Evolutionary conservation across 2,113 vertebrate species (phyloP).

Genomic region (Elephantulus edwardii): DNA sequence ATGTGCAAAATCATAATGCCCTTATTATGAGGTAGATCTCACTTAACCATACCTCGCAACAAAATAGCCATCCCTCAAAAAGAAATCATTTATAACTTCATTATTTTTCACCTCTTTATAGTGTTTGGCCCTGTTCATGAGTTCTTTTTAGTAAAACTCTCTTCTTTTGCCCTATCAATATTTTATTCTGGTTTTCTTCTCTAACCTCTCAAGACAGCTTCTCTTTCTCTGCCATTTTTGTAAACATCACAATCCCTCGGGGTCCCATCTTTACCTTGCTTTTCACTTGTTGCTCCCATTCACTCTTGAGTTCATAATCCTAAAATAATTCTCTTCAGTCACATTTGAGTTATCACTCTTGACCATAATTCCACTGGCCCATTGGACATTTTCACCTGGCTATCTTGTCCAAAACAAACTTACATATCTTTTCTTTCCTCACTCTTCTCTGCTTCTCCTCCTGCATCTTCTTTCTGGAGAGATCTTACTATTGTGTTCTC

Average conservation of each 20-base stretch:
- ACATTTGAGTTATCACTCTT: neutral
- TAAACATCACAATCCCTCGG: neutral
- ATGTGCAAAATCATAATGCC: neutral
- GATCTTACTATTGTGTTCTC: neutral
- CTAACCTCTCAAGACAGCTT: neutral
- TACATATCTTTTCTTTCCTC: neutral
- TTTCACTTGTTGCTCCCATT: neutral
- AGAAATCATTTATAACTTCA: neutral
- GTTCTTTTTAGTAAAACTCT: neutral
- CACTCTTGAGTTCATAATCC: neutral
- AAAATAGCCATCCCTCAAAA: too few species aligned
- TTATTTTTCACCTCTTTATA: neutral
- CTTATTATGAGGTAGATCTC: neutral
- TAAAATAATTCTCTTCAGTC: neutral
- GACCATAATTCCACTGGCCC: neutral
- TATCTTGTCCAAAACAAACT: neutral
- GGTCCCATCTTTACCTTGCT: too few species aligned
- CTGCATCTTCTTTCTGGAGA: neutral
- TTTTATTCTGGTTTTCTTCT: neutral
- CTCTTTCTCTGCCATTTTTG: too few species aligned
- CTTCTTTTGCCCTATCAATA: neutral
- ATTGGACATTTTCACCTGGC: neutral
- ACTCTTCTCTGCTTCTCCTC: neutral
- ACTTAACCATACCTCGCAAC: too few species aligned
- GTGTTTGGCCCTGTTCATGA: neutral